Base-by-base conservation (phyloP, 2,797 vertebrate genomes). In the Rousettus madagascariensis region DNA sequence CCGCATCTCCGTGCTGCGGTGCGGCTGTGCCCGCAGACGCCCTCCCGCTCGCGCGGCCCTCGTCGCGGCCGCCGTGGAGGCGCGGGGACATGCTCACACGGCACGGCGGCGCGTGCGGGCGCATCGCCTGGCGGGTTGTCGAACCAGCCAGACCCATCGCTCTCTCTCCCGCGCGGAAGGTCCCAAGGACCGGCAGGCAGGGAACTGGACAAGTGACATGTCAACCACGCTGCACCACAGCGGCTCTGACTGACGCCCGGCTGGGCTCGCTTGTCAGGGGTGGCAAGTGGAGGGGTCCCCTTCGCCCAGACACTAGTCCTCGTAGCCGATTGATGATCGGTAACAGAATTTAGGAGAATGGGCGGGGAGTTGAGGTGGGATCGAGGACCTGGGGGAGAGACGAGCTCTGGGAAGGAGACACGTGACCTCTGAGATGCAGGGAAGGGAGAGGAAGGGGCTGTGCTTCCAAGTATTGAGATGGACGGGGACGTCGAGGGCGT, bases 11-110 rank as follows among this genome's bases (percentile, higher is more conserved):
- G 0, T 3, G 17, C 26, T 2, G 0, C 49, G 6, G 4, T 20
- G 1, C 19, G n/a, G 22, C 59, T n/a, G 33, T 16, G 38, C 51
- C 49, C 28, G 5, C 8, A 38, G 33, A 30, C 17, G 41, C 26
- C 19, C 46, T 63, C 53, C 33, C 1, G 43, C 1, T 22, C 33
- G 2, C 19, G 6, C 8, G 36, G 26, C 8, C 26, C 9, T 38
- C 5, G 2, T 3, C 15, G 28, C 8, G 1, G 28, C n/a, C 19
- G 19, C n/a, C 69, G 53, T 9, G 10, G 28, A 33, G 1, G 8
- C 3, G 0, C 6, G 0, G 8, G 3, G 1, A 3, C 0, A 5
- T 2, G 0, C 6, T 10, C 11, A 26, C 6, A 2, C 3, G 6
- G 20, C 36, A 15, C 17, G 13, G 22, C 28, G 33, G 7, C 4